These are phyloP conservation scores for Murina feae DNA, from an alignment of 2,113 vertebrate species.

Conservation along the genomic window DNA sequence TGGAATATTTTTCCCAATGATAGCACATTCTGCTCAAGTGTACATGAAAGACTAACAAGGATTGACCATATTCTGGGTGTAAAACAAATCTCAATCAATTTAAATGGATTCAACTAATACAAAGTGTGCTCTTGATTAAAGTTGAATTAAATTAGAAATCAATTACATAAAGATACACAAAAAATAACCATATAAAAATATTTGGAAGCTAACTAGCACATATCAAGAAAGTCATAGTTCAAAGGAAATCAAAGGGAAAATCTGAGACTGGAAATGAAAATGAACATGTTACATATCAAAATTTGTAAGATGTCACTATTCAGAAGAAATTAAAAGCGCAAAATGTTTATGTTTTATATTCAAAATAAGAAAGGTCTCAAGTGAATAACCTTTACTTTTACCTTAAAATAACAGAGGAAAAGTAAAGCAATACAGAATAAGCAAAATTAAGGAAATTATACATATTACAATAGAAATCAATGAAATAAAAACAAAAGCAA, in stretches of 20 bases:
- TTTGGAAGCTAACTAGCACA: not conserved
- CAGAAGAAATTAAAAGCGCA: not conserved
- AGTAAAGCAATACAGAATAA: not conserved
- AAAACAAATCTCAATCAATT: slow-evolving; percentile 35
- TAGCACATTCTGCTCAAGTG: not conserved
- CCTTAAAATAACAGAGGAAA: not conserved
- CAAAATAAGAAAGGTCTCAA: not conserved
- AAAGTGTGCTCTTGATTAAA: not conserved
- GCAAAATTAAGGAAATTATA: not conserved
- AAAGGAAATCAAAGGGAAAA: not conserved
- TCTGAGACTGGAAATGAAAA: not conserved
- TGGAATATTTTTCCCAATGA: not conserved
- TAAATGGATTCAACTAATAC: not conserved
- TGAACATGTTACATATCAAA: not conserved
- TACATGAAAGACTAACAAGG: slow-evolving; percentile 10
- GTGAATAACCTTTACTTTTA: not conserved
- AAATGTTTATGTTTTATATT: not conserved
- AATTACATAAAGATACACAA: not conserved
- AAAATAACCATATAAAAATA: not conserved
- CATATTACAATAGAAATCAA: not conserved
- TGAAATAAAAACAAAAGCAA: not conserved
- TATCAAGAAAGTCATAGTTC: not conserved
- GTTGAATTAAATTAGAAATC: slow-evolving; percentile 1
- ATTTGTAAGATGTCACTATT: not conserved
- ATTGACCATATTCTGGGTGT: not conserved